Base-by-base conservation (phyloP, 1,140 invertebrate species). In the Drosophila pruinosa region DNA sequence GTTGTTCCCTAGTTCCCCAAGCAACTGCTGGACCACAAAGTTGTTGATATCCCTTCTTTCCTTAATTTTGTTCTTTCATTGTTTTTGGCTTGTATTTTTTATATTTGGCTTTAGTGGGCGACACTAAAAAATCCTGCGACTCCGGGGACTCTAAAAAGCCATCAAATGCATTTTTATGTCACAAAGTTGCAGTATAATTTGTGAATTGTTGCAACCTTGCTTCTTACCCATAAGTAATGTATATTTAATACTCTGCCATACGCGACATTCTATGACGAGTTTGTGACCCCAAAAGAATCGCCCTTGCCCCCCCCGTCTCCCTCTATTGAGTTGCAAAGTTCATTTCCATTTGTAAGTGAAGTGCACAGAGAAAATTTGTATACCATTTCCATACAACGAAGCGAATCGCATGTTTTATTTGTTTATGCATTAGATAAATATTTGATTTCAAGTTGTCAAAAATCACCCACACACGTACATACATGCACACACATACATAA, bases 351-450 rank as follows among this genome's bases (percentile, higher is more conserved):
- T 43, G 17, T 10, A 47, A 39, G 34, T 36, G 31, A 52, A 68
- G 14, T 47, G 24, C 34, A 59, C n/a, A 36, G 26, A 19, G 21
- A 45, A 67, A 69, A 36, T 58, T 24, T 26, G 48, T 47, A 48
- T 47, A 28, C 5, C 26, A 48, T 59, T 61, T 36, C 15, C 47
- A 54, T 28, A 54, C 14, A 41, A 48, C 28, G 39, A 45, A 54
- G 28, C 75, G 61, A 48, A 63, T 41, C 59, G 80, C 80, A 85
- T 85, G 81, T 86, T 69, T 76, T 69, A 76, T 86, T 86, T 80
- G 63, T 79, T 80, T 73, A 58, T 74, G 71, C 74, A 56, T 86
- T 73, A 74, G 64, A 85, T 85, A 86, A 81, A 86, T 80, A 85
- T 85, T 85, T 73, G 68, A 86, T 78, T 83, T 76, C 19, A 59